Evolutionary conservation across 2,113 vertebrate genomes (phyloP).

Genomic region (Protobothrops flavoviridis): DNA sequence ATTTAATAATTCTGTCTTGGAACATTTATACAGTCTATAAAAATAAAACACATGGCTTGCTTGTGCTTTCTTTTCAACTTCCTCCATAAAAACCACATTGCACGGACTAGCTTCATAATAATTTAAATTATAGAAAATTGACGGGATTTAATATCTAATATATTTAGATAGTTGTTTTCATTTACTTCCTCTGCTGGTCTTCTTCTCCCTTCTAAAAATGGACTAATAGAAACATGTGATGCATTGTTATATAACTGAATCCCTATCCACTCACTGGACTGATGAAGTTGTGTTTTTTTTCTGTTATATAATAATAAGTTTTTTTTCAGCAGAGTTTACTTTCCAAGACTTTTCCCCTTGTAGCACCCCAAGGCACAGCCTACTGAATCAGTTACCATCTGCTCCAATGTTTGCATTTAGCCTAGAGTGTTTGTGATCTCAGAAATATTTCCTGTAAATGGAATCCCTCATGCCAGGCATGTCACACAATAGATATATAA

Average conservation of each 20-base stretch:
- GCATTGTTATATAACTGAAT: conserved; percentile 52
- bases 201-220: not conserved
- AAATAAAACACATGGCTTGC: not conserved
- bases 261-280: conserved; percentile 44
- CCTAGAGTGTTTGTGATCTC: conserved; percentile 74
- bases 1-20: not conserved
- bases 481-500: conserved; percentile 73
- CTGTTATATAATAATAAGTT: conserved; percentile 56
- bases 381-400: conserved; percentile 75
- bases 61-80: not conserved
- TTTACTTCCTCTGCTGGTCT: not conserved
- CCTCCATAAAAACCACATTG: not conserved
- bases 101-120: not conserved
- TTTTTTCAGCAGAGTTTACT: conserved; percentile 65
- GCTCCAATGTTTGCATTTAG: conserved; percentile 78
- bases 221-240: not conserved
- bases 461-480: conserved; percentile 70
- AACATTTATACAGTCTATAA: not conserved
- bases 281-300: conserved; percentile 52
- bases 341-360: conserved; percentile 66
- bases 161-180: conserved; percentile 25
- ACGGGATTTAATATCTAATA: not conserved
- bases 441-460: conserved; percentile 79
- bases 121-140: not conserved
- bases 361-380: conserved; percentile 60